Conservation (phyloP, 2,113 vertebrate species). For the Galbula dea region DNA sequence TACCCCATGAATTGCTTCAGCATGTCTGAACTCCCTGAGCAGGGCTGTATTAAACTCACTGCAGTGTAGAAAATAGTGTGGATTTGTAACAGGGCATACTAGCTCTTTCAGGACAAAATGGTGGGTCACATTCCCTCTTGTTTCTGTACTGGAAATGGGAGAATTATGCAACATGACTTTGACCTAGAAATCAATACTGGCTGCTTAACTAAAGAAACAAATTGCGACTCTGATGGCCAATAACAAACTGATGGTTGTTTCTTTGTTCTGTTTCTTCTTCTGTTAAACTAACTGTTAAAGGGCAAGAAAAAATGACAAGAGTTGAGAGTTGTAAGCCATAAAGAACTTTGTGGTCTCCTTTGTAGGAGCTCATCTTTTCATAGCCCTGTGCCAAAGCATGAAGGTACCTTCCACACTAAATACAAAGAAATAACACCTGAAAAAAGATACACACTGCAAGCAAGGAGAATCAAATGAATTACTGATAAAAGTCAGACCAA, state of each 20-base stretch:
- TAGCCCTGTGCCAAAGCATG: not conserved
- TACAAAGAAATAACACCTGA: not conserved
- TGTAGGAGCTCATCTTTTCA: constrained; percentile 20
- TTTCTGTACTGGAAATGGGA: not conserved
- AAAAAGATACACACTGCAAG: not conserved
- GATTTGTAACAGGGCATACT: not conserved
- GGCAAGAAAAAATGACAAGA: not conserved
- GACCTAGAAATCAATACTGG: constrained; percentile 20
- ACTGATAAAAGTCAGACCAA: not conserved
- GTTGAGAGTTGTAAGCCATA: not conserved
- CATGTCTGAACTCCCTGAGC: not conserved
- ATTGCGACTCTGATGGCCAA: not conserved
- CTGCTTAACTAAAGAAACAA: constrained; percentile 48
- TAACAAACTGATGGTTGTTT: constrained; percentile 1
- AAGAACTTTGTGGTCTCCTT: constrained; percentile 39
- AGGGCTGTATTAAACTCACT: not conserved
- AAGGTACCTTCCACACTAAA: not conserved
- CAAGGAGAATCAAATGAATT: not conserved
- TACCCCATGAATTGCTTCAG: constrained; percentile 7
- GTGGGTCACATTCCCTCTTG: not conserved
- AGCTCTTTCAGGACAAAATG: not conserved
- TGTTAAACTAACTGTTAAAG: constrained; percentile 14
- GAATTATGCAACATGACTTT: constrained; percentile 12
- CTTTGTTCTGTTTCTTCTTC: constrained; percentile 31
- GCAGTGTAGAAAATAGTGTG: not conserved